Evolutionary conservation across 2,113 vertebrate species (phyloP).

Genomic region (Aptenodytes forsteri): DNA sequence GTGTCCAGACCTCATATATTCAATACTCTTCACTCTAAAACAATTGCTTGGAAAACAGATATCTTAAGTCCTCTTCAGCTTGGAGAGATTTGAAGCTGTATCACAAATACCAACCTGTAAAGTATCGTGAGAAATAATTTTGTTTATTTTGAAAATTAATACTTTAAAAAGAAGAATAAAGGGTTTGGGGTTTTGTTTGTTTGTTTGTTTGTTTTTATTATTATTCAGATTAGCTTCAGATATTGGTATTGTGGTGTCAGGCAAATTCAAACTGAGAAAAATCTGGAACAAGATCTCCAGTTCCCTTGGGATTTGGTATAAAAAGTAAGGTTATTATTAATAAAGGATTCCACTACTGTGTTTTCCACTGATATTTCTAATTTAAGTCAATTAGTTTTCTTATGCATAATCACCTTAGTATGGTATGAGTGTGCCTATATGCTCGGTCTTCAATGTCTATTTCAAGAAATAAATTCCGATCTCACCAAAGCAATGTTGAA

Average conservation of each 20-base stretch:
- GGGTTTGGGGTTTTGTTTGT: not conserved
- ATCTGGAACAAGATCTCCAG: not conserved
- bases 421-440: not conserved
- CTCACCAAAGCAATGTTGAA: not conserved
- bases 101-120: not conserved
- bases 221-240: not conserved
- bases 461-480: not conserved
- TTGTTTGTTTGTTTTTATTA: accelerated
- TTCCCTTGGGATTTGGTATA: not conserved
- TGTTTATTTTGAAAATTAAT: not conserved
- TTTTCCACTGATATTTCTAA: not conserved
- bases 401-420: not conserved
- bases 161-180: not conserved
- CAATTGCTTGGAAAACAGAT: not conserved
- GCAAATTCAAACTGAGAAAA: not conserved
- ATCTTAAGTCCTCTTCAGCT: not conserved
- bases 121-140: not conserved
- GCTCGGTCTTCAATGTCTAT: not conserved
- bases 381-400: not conserved
- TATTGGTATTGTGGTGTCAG: not conserved
- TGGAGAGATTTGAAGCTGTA: not conserved
- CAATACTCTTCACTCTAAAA: not conserved
- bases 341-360: not conserved
- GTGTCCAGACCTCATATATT: not conserved
- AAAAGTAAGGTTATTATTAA: not conserved